Evolutionary conservation across 2,113 vertebrate genomes (phyloP).

Genomic region (Phrynocephalus versicolor): DNA sequence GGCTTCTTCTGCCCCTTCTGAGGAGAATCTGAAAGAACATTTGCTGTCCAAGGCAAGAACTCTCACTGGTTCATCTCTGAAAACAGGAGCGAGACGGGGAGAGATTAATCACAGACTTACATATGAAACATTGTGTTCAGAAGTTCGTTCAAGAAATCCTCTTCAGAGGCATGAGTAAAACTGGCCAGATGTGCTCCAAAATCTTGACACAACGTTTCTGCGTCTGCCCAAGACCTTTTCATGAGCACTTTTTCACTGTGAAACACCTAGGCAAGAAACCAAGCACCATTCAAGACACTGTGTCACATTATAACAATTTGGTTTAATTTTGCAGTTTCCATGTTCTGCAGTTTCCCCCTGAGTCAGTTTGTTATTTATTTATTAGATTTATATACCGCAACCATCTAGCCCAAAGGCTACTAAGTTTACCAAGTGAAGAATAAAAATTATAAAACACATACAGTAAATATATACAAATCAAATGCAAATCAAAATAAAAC

Average conservation of each 20-base stretch:
- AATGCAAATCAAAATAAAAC: too few relatives aligned
- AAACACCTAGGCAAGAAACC: conserved; percentile 83
- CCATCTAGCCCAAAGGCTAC: too few relatives aligned
- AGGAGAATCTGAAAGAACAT: not conserved
- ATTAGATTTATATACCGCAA: too few relatives aligned
- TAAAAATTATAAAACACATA: too few relatives aligned
- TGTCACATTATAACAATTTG: too few relatives aligned
- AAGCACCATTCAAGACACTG: not conserved
- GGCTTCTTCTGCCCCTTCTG: not conserved
- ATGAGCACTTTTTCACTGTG: conserved; percentile 91
- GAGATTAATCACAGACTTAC: conserved; percentile 70
- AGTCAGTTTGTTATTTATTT: too few relatives aligned
- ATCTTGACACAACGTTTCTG: conserved; percentile 89
- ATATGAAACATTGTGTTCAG: conserved; percentile 87
- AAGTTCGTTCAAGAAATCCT: conserved; percentile 86
- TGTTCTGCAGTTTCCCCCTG: not conserved
- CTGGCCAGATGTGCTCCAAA: conserved; percentile 92
- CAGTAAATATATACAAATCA: too few relatives aligned
- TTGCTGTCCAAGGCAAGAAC: not conserved
- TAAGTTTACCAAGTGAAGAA: too few relatives aligned
- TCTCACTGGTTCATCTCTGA: not conserved
- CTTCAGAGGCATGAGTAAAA: conserved; percentile 88
- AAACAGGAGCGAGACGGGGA: not conserved
- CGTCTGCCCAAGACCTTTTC: conserved; percentile 92
- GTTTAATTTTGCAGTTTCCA: not conserved